Conservation (phyloP, 2,888 invertebrate species). For the Noctuana brunneofusca region DNA sequence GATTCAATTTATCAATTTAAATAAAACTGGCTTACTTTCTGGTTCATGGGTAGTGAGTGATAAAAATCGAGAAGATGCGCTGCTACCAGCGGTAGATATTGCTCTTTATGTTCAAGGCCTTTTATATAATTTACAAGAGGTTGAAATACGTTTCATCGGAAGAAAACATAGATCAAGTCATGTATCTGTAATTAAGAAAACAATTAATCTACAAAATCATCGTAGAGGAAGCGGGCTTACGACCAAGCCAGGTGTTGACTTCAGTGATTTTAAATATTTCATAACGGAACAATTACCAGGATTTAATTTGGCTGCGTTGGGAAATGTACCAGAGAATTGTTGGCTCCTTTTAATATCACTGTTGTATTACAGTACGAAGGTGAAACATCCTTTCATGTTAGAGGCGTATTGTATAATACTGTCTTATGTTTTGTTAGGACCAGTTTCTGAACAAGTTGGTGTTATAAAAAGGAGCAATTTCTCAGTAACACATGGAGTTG, state of each 20-base stretch:
- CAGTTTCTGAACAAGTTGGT: conserved; percentile 39
- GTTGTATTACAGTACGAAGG: conserved; percentile 45
- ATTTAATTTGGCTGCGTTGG: conserved; percentile 35
- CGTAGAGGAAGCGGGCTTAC: neutral
- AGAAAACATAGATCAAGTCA: conserved; percentile 34
- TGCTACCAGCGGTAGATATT: conserved; percentile 47
- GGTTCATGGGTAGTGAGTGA: conserved; percentile 42
- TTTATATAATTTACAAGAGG: conserved; percentile 40
- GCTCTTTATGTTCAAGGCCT: conserved; percentile 44
- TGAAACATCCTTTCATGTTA: conserved; percentile 37
- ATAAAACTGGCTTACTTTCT: conserved; percentile 39
- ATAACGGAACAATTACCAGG: conserved; percentile 21
- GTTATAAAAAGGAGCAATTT: conserved; percentile 40
- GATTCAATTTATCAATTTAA: conserved; percentile 46
- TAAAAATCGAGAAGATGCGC: conserved; percentile 45
- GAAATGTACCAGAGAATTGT: conserved; percentile 36
- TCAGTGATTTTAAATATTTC: conserved; percentile 1
- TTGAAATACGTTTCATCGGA: conserved; percentile 40
- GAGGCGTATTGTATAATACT: conserved; percentile 46
- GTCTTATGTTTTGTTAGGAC: conserved; percentile 41
- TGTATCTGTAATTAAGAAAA: conserved; percentile 30
- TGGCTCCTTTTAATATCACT: conserved; percentile 42
- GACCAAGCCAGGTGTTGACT: neutral
- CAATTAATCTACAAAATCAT: neutral
- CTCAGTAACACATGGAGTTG: conserved; percentile 5